These are phyloP conservation scores for Malurus alboscapulatus DNA, from an alignment of 2,113 vertebrate genomes.

Conservation along the genomic window DNA sequence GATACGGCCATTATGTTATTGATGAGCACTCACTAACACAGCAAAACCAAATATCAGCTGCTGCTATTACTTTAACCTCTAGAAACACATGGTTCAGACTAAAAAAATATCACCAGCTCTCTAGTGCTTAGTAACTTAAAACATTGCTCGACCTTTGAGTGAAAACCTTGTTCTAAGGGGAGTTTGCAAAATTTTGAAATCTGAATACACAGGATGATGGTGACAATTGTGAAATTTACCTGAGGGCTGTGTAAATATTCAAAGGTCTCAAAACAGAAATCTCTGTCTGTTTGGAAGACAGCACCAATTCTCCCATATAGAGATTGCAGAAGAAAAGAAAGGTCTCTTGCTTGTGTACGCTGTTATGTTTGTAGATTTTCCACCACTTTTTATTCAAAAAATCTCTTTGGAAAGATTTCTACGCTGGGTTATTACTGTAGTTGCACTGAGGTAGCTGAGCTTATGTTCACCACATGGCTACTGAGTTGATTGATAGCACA, in stretches of 20 bases:
- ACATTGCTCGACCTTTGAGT: slow-evolving; percentile 6
- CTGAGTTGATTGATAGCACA: not conserved
- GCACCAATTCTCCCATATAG: not conserved
- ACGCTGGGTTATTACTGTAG: not conserved
- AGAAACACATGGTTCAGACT: not conserved
- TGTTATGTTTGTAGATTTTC: not conserved
- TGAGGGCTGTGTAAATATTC: slow-evolving; percentile 71
- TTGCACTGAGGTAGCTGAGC: not conserved
- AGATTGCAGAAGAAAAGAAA: slow-evolving; percentile 21
- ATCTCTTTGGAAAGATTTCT: not conserved
- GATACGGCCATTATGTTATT: not conserved
- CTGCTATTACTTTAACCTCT: slow-evolving; percentile 6
- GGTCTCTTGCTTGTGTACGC: not conserved
- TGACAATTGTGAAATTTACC: slow-evolving; percentile 75
- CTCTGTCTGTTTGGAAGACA: slow-evolving; percentile 26
- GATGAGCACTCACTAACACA: not conserved
- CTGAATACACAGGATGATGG: slow-evolving; percentile 16
- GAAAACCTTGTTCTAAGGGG: not conserved
- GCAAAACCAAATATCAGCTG: slow-evolving; percentile 16
- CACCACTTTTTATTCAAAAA: not conserved
- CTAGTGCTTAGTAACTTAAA: slow-evolving; percentile 11
- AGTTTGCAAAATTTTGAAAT: slow-evolving; percentile 41
- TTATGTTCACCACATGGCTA: not conserved
- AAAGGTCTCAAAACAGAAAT: slow-evolving; percentile 54
- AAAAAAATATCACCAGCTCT: slow-evolving; percentile 26